A percentile compares a stretch with the other conserved stretches of the same genome.
Evolutionary conservation across 2,888 invertebrate genomes (phyloP).

Genomic region (Pecten maximus): DNA sequence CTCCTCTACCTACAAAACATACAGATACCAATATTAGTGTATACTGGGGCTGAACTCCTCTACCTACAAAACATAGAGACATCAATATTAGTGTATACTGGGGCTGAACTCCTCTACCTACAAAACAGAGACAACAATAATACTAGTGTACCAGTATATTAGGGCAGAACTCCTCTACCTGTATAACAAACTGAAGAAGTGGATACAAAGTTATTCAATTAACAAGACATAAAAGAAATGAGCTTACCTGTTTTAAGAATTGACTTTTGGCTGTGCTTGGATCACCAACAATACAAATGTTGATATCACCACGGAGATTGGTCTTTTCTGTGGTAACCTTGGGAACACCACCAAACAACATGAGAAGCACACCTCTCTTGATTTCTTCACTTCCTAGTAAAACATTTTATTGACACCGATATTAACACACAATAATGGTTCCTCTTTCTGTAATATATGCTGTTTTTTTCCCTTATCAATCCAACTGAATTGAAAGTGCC

Average conservation of each 20-base stretch:
- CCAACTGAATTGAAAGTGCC: no score
- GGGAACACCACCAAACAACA: conserved; percentile 98
- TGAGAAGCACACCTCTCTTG: conserved; percentile 92
- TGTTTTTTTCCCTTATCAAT: no score
- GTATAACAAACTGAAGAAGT: no score
- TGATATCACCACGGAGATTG: conserved; percentile 96
- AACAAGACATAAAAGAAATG: not conserved
- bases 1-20: conserved; percentile 87
- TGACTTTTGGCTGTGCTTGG: conserved; percentile 99
- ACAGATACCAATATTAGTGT: not conserved
- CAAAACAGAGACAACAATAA: not conserved
- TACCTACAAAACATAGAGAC: conserved; percentile 82
- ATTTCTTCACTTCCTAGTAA: conserved; percentile 93
- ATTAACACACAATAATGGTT: no score
- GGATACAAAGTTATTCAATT: no score
- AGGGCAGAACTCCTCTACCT: conserved; percentile 94
- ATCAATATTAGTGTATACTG: conserved; percentile 81
- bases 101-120: conserved; percentile 94
- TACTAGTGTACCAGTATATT: conserved; percentile 83
- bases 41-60: conserved; percentile 94
- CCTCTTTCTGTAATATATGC: no score
- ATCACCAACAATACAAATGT: conserved; percentile 98
- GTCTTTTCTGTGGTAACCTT: conserved; percentile 96
- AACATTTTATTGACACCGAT: no score
- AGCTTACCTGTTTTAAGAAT: conserved; percentile 92